Conservation (phyloP, 2,797 vertebrate genomes). For the Gymnoscopelus braueri region DNA sequence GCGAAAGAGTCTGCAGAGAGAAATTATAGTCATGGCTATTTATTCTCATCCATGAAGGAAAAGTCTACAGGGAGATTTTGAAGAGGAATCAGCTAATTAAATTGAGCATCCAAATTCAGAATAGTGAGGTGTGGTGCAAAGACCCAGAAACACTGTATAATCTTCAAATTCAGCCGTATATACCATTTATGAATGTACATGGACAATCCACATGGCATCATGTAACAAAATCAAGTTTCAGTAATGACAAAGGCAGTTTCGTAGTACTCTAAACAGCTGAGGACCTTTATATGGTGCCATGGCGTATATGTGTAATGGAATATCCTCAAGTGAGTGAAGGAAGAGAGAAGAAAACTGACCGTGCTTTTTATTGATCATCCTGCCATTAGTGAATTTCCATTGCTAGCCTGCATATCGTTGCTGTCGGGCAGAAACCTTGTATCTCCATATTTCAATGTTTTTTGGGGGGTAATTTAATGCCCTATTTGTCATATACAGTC, state of each 20-base stretch:
- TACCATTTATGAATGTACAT: constrained; percentile 6
- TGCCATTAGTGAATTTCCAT: constrained; percentile 76
- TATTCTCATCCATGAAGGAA: too few species aligned
- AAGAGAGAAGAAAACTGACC: constrained; percentile 52
- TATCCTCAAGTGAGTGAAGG: constrained; percentile 40
- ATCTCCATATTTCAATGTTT: neutral
- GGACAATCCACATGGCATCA: constrained; percentile 14
- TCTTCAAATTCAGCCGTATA: neutral
- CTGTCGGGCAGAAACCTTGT: neutral
- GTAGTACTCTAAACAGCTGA: neutral
- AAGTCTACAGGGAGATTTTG: too few species aligned
- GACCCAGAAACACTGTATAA: neutral
- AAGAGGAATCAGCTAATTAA: too few species aligned
- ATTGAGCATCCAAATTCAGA: too few species aligned
- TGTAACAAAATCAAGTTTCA: constrained; percentile 5
- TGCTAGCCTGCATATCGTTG: constrained; percentile 50
- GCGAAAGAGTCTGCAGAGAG: too few species aligned
- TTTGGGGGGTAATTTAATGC: too few species aligned
- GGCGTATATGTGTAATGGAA: constrained; percentile 42
- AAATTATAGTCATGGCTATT: too few species aligned
- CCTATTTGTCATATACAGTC: too few species aligned
- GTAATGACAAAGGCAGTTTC: constrained; percentile 9
- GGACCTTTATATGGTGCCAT: neutral
- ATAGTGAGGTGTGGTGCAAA: too few species aligned
- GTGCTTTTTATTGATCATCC: constrained; percentile 70